phyloP scores from a whole-genome alignment of 2,113 vertebrate species.

The Catharus minimus region DNA sequence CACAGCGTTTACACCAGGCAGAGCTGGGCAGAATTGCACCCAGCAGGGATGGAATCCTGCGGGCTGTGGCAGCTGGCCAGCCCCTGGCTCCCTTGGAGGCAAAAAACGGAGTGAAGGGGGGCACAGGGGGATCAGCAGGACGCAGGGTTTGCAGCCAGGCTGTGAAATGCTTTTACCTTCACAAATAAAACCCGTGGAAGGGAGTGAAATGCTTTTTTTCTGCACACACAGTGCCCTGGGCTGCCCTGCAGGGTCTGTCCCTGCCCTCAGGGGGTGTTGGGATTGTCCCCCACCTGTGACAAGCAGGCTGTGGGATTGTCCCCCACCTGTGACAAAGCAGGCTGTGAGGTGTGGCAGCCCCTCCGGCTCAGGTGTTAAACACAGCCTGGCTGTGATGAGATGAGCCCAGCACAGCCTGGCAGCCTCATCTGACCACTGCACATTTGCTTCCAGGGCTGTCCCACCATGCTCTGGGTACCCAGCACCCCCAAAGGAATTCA shows the following conservation, averaged over 20 bases:
- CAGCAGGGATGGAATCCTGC: not conserved
- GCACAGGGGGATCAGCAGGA: not conserved
- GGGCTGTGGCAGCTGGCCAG: not conserved
- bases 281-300: too few relatives aligned
- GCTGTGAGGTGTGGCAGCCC: fast-evolving
- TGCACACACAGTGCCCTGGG: fast-evolving
- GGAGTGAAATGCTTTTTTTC: not conserved
- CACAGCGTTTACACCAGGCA: not conserved
- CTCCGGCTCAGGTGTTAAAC: not conserved
- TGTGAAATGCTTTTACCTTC: not conserved
- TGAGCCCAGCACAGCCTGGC: not conserved
- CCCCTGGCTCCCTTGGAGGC: not conserved
- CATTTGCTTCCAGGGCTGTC: not conserved
- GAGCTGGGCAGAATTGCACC: not conserved
- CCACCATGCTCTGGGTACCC: fast-evolving
- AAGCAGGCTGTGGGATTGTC: too few relatives aligned
- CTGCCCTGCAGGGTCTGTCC: not conserved
- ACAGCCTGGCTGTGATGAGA: too few relatives aligned
- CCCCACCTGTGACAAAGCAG: too few relatives aligned
- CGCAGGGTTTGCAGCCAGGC: fast-evolving
- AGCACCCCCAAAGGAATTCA: not conserved
- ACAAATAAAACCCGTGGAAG: not conserved
- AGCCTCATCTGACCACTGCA: not conserved
- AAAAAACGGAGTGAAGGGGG: not conserved
- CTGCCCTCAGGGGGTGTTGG: fast-evolving